Evolutionary conservation across 2,113 vertebrate species (phyloP), one percentile per base, ranked within the genome.

Genomic region (Prietella phreatophila): DNA sequence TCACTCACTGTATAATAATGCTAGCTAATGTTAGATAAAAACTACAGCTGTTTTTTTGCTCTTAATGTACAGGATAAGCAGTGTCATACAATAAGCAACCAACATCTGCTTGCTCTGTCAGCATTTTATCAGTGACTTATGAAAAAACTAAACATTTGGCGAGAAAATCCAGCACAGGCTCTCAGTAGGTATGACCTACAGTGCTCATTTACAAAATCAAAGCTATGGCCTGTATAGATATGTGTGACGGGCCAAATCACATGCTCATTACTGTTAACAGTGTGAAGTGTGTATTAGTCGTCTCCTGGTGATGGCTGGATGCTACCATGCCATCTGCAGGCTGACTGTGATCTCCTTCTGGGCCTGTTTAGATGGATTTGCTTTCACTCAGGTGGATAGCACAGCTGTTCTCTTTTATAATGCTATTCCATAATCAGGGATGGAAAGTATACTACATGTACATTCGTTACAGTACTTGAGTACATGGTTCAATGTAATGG

Each of bases 341-440:
- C 85, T 65, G 42, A 80, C 85, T 80, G 42, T 17, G 75, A 79
- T 82, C 47, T 81, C 78, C 27, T 56, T 63, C 78, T 69, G 20
- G 76, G 63, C 86, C 63, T 39, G 22, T 87, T 65, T 65, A 82
- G 86, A 82, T 87, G 53, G 53, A 87, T 82, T 67, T 42, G 86
- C 79, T 87, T 67, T 82, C 78, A 87, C 50, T 42, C 50, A 13
- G 30, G 85, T 69, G 78, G 85, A 81, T 39, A 71, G 33, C 42
- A 55, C 85, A 86, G 76, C 61, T 86, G 78, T 53, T 71, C 55
- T 39, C 63, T 71, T 55, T 73, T 82, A 65, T 67, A 81, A 47
- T 47, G 53, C 42, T 67, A 39, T 39, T 36, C 42, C 36, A 55
- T 39, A 56, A 69, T 86, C 61, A 50, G 4, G 73, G 73, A 2